Percentiles rank a stretch among this genome's conserved stretches.
Conservation (phyloP, 1,140 invertebrate genomes). For the Augochlora pura region DNA sequence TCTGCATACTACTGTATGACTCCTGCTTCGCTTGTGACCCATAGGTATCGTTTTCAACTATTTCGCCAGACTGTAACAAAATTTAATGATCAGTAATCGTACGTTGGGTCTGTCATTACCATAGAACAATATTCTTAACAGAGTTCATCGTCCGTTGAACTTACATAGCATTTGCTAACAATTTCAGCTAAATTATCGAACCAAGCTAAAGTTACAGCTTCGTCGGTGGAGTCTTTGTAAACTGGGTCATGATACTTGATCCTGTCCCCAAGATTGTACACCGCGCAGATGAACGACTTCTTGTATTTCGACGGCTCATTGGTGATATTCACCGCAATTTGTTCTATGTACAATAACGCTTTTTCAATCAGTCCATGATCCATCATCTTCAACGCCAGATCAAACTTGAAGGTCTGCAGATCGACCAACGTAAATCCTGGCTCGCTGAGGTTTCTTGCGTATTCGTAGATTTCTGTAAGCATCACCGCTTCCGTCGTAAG, state of each 20-base stretch:
- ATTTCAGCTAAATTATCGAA: constrained; percentile 73
- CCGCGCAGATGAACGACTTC: constrained; percentile 83
- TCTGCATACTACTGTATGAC: constrained; percentile 30
- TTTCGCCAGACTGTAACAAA: constrained; percentile 67
- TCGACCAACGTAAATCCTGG: constrained; percentile 87
- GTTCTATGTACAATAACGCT: constrained; percentile 91
- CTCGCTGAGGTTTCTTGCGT: constrained; percentile 90
- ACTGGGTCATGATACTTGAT: constrained; percentile 91
- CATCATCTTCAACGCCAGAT: constrained; percentile 87
- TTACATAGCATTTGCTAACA: constrained; percentile 70
- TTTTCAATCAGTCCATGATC: constrained; percentile 90
- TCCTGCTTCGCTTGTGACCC: constrained; percentile 34
- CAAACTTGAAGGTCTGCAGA: constrained; percentile 86
- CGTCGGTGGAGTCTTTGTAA: constrained; percentile 78
- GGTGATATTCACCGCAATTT: constrained; percentile 85
- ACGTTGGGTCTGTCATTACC: neutral
- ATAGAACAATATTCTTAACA: neutral
- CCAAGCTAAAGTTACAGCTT: constrained; percentile 74
- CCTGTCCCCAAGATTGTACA: constrained; percentile 85
- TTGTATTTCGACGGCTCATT: constrained; percentile 82
- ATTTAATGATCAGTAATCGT: neutral
- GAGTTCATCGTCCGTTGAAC: neutral
- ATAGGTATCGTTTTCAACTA: constrained; percentile 61
- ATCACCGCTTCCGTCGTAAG: constrained; percentile 92
- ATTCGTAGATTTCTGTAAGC: constrained; percentile 97